phyloP scores from a whole-genome alignment of 2,113 vertebrate genomes.

The Ellobius talpinus region DNA sequence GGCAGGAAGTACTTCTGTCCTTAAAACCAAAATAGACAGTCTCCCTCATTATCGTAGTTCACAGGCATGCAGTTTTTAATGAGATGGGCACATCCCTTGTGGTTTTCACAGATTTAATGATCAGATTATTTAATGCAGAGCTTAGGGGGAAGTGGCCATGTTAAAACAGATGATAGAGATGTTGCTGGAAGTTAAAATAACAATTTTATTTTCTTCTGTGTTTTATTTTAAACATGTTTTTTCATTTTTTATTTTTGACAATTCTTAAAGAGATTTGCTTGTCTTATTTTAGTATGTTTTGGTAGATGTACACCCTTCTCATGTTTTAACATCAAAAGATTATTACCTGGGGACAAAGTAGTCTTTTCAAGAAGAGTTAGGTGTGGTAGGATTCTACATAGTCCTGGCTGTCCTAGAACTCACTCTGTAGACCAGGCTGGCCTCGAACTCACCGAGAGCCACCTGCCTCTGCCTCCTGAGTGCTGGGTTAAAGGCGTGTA shows the following conservation, averaged over 20 bases:
- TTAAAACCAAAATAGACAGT: slow-evolving; percentile 67
- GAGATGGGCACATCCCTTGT: slow-evolving; percentile 65
- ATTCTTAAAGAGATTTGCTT: slow-evolving; percentile 16
- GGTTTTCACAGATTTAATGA: slow-evolving; percentile 62
- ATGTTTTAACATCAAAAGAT: slow-evolving; percentile 16
- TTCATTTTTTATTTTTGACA: slow-evolving; percentile 38
- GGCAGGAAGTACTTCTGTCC: slow-evolving; percentile 64
- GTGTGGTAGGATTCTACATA: not conserved
- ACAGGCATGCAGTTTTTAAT: slow-evolving; percentile 68
- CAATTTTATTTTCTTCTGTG: not conserved
- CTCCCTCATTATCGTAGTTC: slow-evolving; percentile 63
- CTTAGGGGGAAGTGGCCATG: slow-evolving; percentile 21
- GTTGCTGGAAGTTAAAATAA: slow-evolving; percentile 21
- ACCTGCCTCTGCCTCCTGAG: not conserved
- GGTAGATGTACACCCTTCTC: slow-evolving; percentile 1
- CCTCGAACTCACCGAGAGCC: not conserved
- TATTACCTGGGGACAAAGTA: not conserved
- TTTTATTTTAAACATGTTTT: not conserved
- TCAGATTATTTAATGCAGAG: slow-evolving; percentile 65
- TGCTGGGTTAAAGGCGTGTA: not conserved
- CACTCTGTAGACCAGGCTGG: not conserved
- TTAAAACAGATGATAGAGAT: not conserved
- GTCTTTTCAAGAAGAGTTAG: not conserved
- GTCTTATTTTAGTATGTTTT: slow-evolving; percentile 38
- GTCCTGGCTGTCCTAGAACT: not conserved